Evolutionary conservation across 1,140 invertebrate species (phyloP).

Genomic region (Sarcophaga bullata): DNA sequence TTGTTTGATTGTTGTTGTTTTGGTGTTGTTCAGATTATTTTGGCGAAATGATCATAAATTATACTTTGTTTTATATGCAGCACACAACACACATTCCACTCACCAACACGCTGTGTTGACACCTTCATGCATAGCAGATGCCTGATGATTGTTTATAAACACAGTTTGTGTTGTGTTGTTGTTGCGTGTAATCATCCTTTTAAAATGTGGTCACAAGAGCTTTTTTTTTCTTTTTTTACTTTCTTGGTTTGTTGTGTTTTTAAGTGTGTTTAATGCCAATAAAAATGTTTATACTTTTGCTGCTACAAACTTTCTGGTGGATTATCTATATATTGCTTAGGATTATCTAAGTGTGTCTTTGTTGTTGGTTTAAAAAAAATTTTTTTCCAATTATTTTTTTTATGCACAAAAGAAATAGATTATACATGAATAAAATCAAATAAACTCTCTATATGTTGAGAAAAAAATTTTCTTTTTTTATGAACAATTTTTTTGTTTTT

Average conservation of each 20-base stretch:
- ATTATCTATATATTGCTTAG: constrained; percentile 45
- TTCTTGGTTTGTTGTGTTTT: no score
- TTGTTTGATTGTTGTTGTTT: background rate
- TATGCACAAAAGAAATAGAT: constrained; percentile 31
- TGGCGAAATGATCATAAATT: constrained; percentile 25
- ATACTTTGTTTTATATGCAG: constrained; percentile 16
- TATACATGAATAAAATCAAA: background rate
- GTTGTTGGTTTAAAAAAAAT: background rate
- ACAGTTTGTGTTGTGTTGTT: background rate
- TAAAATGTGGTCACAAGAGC: background rate
- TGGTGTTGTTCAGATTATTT: constrained; percentile 27
- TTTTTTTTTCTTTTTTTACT: no score
- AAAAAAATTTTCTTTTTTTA: background rate
- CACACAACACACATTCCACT: no score
- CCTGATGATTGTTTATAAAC: no score
- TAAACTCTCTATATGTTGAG: background rate
- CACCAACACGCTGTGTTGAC: no score
- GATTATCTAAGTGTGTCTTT: constrained; percentile 62
- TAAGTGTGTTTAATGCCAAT: background rate
- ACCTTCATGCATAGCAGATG: no score
- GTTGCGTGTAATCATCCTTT: background rate
- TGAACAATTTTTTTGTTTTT: constrained; percentile 51
- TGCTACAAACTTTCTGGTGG: constrained; percentile 26
- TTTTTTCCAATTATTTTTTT: background rate
- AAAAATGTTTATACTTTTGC: constrained; percentile 6